Conservation (phyloP, 37 sponge, comb jelly and placozoan genomes). For the Ianthella basta region DNA sequence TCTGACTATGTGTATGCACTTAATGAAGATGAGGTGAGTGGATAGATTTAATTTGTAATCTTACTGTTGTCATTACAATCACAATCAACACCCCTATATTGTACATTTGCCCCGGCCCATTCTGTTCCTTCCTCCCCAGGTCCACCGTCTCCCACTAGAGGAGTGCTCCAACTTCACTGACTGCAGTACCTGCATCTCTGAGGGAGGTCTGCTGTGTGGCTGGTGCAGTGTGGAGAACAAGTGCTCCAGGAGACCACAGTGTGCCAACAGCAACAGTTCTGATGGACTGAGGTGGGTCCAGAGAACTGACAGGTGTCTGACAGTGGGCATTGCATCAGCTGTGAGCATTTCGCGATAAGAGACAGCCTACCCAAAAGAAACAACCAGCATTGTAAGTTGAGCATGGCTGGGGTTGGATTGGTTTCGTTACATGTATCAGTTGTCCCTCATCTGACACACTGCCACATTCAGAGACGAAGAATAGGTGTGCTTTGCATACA, state of each 20-base stretch:
- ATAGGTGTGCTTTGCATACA: too few relatives aligned
- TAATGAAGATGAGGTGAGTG: slow-evolving; percentile 36
- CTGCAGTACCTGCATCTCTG: slow-evolving; percentile 47
- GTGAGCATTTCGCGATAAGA: slow-evolving; percentile 11
- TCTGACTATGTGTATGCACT: slow-evolving; percentile 52
- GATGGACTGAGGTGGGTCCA: slow-evolving; percentile 24
- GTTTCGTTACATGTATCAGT: too few relatives aligned
- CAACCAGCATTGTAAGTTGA: background rate
- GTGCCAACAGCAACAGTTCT: slow-evolving; percentile 51
- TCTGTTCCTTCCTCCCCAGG: slow-evolving; percentile 26
- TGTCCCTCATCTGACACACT: too few relatives aligned
- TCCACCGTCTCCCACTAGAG: slow-evolving; percentile 49
- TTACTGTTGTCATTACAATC: background rate
- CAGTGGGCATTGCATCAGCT: slow-evolving; percentile 18
- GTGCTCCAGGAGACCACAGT: slow-evolving; percentile 75
- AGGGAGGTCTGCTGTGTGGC: slow-evolving; percentile 69
- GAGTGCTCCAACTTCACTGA: slow-evolving; percentile 46
- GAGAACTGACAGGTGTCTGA: background rate
- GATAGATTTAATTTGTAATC: background rate
- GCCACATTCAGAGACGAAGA: too few relatives aligned
- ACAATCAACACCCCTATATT: background rate
- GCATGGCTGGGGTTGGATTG: too few relatives aligned
- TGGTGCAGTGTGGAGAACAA: slow-evolving; percentile 91
- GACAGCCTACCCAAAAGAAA: slow-evolving; percentile 18
- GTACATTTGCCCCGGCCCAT: background rate